Conservation (phyloP, 53 echinoderm and acorn worm genomes). For the Actinopyga echinites region DNA sequence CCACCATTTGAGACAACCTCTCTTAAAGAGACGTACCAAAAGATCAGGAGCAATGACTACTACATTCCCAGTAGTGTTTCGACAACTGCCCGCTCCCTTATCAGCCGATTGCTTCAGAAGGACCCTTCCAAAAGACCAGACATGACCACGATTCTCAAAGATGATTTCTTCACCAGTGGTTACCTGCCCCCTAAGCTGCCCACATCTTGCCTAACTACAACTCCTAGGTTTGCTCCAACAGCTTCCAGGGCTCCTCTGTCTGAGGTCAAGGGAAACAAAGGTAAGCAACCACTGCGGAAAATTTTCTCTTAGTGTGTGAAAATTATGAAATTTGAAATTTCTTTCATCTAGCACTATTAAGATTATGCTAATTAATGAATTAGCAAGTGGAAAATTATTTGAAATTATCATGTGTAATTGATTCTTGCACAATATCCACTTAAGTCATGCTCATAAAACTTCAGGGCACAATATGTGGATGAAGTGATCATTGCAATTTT, state of each 20-base stretch:
- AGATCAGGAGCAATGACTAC: constrained; percentile 91
- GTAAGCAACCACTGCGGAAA: not conserved
- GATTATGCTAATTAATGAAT: too few relatives aligned
- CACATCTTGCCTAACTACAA: constrained; percentile 85
- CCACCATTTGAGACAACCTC: constrained; percentile 94
- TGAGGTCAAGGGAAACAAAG: constrained; percentile 67
- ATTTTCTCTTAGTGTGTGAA: too few relatives aligned
- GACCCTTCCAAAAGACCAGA: constrained; percentile 68
- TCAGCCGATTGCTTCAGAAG: constrained; percentile 64
- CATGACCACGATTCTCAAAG: constrained; percentile 63
- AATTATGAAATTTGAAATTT: too few relatives aligned
- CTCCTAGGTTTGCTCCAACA: constrained; percentile 74
- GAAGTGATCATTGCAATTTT: too few relatives aligned
- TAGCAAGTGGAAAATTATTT: too few relatives aligned
- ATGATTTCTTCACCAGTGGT: constrained; percentile 87
- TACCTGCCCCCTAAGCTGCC: constrained; percentile 85
- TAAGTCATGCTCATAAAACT: too few relatives aligned
- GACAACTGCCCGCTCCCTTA: constrained; percentile 68
- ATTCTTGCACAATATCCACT: too few relatives aligned
- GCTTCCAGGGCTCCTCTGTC: constrained; percentile 66
- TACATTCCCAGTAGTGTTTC: constrained; percentile 74
- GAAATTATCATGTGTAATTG: too few relatives aligned
- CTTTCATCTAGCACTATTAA: too few relatives aligned
- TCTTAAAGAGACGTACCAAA: constrained; percentile 88
- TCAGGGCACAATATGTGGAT: too few relatives aligned